These are phyloP conservation scores for Anas platyrhynchos DNA, from an alignment of 2,113 vertebrate species.

Conservation along the genomic window DNA sequence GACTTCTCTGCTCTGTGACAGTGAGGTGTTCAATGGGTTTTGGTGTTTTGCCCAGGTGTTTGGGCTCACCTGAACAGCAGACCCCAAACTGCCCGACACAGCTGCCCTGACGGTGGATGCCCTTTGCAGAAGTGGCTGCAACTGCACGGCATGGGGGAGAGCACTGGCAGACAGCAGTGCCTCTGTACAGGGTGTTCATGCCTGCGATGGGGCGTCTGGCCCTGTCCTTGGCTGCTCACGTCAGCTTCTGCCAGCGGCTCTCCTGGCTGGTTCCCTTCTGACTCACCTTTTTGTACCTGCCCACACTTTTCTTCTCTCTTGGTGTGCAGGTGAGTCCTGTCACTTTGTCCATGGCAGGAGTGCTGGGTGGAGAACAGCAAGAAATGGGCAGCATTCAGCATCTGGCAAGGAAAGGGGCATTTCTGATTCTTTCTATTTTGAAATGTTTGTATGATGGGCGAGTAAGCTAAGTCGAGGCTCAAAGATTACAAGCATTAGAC, in stretches of 20 bases:
- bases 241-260: neutral
- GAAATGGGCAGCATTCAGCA: neutral
- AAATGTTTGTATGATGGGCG: neutral
- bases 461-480: neutral
- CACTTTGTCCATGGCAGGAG: neutral
- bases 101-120: neutral
- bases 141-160: neutral
- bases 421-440: neutral
- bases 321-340: neutral
- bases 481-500: neutral
- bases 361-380: neutral
- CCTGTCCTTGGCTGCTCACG: neutral
- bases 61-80: neutral
- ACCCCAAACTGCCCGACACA: neutral
- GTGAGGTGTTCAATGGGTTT: neutral
- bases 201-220: neutral
- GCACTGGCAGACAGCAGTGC: neutral
- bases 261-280: neutral
- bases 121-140: neutral
- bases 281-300: neutral
- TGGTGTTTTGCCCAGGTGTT: neutral
- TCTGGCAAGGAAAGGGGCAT: neutral
- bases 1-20: neutral
- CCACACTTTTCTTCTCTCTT: neutral
- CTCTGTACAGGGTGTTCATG: neutral